phyloP scores from a whole-genome alignment of 2,113 vertebrate genomes.

The Blennius ocellaris region DNA sequence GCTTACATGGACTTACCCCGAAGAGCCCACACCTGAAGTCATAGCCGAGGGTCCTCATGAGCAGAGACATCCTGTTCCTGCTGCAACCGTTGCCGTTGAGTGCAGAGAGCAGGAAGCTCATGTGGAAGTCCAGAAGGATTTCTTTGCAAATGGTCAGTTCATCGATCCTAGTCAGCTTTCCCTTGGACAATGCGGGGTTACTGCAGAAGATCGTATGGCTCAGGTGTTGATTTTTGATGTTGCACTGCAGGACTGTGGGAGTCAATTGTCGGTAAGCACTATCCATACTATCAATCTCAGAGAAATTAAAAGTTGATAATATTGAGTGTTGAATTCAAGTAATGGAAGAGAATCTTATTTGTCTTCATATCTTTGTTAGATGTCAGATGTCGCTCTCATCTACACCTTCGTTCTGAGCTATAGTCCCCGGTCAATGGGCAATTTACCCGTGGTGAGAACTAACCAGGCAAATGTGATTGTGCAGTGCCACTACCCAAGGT shows the following conservation, averaged over 20 bases:
- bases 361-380: constrained; percentile 52
- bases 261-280: constrained; percentile 59
- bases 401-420: constrained; percentile 76
- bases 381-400: constrained; percentile 62
- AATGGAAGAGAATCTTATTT: neutral
- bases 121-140: constrained; percentile 71
- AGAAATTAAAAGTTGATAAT: neutral
- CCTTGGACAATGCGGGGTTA: constrained; percentile 58
- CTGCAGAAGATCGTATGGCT: neutral
- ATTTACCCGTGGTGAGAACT: constrained; percentile 64
- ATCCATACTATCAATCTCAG: neutral
- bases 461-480: constrained; percentile 62
- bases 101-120: constrained; percentile 60
- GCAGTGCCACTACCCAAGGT: constrained; percentile 83
- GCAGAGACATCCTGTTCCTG: constrained; percentile 45
- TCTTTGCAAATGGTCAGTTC: constrained; percentile 66
- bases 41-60: constrained; percentile 1
- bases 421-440: constrained; percentile 27
- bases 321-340: neutral
- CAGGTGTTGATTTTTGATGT: constrained; percentile 65
- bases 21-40: neutral
- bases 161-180: constrained; percentile 58
- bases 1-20: constrained; percentile 67
- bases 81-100: constrained; percentile 54
- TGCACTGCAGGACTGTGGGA: constrained; percentile 64